phyloP scores from a whole-genome alignment of 2,888 invertebrate genomes.

The Rhingia campestris region DNA sequence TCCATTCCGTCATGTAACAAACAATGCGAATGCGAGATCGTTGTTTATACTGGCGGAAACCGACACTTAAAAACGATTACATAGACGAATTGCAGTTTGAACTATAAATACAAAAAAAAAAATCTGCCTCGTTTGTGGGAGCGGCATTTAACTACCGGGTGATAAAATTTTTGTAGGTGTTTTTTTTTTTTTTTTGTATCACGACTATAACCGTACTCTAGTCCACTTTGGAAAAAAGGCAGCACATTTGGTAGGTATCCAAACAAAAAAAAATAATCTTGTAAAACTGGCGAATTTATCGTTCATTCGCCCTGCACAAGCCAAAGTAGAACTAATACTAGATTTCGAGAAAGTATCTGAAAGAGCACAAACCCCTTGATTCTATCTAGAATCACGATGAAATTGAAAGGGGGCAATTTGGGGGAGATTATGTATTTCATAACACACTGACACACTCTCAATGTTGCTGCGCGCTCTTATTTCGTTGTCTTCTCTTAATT shows the following conservation, averaged over 20 bases:
- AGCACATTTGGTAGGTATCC: neutral
- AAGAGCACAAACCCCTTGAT: constrained; percentile 56
- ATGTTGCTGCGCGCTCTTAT: constrained; percentile 31
- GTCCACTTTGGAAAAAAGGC: constrained; percentile 20
- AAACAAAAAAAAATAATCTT: neutral
- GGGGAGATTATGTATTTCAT: constrained; percentile 52
- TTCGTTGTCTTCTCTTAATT: constrained; percentile 24
- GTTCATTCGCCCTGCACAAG: constrained; percentile 51
- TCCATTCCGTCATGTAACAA: neutral
- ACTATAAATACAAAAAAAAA: constrained; percentile 7
- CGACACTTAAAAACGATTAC: constrained; percentile 63
- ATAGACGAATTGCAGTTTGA: constrained; percentile 37
- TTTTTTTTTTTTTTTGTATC: constrained; percentile 10
- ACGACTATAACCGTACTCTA: constrained; percentile 4
- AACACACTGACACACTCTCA: constrained; percentile 55
- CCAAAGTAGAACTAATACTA: constrained; percentile 66
- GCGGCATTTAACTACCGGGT: constrained; percentile 34
- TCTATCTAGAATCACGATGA: constrained; percentile 3
- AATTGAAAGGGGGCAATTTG: constrained; percentile 2
- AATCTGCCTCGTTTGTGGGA: constrained; percentile 21
- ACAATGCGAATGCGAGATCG: constrained; percentile 22
- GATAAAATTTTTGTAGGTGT: constrained; percentile 1
- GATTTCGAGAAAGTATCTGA: constrained; percentile 52
- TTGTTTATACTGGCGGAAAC: constrained; percentile 55
- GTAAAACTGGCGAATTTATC: constrained; percentile 33